A percentile compares a stretch with the other conserved stretches of the same genome.
phyloP scores from a whole-genome alignment of 2,888 invertebrate species.

The Zygogramma bicolorata region DNA sequence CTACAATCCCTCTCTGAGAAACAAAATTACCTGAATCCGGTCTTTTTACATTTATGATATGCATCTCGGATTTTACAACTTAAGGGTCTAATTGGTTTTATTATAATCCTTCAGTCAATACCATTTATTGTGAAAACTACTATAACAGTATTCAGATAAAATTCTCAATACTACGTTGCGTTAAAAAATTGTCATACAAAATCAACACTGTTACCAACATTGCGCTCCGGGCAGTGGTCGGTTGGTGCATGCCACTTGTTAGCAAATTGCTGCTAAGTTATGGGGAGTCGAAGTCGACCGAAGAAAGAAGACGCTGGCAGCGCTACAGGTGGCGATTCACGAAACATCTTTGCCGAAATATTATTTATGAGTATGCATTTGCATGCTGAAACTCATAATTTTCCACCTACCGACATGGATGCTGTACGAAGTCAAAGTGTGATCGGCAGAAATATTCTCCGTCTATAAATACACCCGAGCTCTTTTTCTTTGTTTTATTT shows the following conservation, averaged over 20 bases:
- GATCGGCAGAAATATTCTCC: background rate
- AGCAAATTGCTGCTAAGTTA: slow-evolving; percentile 10
- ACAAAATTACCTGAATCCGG: no score
- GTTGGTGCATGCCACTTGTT: slow-evolving; percentile 6
- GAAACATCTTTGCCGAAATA: slow-evolving; percentile 14
- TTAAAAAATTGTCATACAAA: no score
- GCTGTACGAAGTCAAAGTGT: background rate
- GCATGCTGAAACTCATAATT: slow-evolving; percentile 9
- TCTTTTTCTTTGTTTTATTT: no score
- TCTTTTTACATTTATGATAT: no score
- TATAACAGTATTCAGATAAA: no score
- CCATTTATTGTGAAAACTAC: no score
- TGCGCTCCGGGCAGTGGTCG: background rate
- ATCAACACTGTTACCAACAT: background rate
- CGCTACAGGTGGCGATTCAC: slow-evolving; percentile 23
- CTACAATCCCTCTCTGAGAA: no score
- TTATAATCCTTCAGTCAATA: no score
- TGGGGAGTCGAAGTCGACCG: slow-evolving; percentile 10
- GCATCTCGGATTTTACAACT: no score
- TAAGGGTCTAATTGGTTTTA: no score
- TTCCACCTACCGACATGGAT: slow-evolving; percentile 15
- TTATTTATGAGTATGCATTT: slow-evolving; percentile 14
- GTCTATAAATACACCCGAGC: no score
- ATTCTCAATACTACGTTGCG: no score
- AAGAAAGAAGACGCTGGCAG: slow-evolving; percentile 14